Evolutionary conservation across 64 coral and sea anemone species (phyloP).

Genomic region (Pachyseris speciosa): DNA sequence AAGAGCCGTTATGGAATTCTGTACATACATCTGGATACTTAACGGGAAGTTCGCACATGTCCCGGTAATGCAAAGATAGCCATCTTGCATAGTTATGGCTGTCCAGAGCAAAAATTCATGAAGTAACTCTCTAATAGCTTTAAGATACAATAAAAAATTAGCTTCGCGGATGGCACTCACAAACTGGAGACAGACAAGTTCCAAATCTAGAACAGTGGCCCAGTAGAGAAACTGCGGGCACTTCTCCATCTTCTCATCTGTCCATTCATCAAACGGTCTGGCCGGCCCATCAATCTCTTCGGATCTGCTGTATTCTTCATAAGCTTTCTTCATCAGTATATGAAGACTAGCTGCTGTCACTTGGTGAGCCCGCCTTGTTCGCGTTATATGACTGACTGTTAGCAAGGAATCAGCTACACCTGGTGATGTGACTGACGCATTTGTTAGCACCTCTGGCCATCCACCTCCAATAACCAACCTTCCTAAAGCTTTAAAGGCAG

Average conservation of each 20-base stretch:
- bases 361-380: constrained; percentile 50
- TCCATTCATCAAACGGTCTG: constrained; percentile 30
- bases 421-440: neutral
- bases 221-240: constrained; percentile 53
- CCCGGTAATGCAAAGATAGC: constrained; percentile 53
- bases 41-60: constrained; percentile 48
- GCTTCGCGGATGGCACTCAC: constrained; percentile 40
- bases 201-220: constrained; percentile 42
- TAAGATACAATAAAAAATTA: constrained; percentile 54
- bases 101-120: constrained; percentile 38
- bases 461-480: constrained; percentile 40
- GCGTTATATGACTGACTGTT: constrained; percentile 7
- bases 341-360: constrained; percentile 64
- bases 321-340: constrained; percentile 48
- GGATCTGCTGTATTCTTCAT: constrained; percentile 1
- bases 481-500: constrained; percentile 45
- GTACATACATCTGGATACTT: constrained; percentile 31
- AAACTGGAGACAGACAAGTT: constrained; percentile 41
- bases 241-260: neutral
- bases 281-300: neutral
- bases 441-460: constrained; percentile 2
- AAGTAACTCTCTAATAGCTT: constrained; percentile 39
- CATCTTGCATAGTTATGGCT: constrained; percentile 47
- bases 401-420: no score
- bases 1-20: constrained; percentile 27